Conservation (phyloP, 2,888 invertebrate species). For the Lepidocyrtinus sp. region DNA sequence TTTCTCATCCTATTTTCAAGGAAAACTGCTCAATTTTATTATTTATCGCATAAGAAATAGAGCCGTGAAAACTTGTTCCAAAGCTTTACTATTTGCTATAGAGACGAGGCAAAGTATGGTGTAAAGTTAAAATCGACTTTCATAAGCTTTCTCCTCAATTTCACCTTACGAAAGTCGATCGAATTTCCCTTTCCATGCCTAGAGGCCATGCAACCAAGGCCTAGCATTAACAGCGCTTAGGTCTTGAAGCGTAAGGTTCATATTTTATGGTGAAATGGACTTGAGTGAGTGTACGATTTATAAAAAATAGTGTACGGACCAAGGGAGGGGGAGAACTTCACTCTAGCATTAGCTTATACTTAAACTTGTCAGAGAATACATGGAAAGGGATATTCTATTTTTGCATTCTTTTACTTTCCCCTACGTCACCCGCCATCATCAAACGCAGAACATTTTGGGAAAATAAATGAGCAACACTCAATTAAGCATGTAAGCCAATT, state of each 20-base stretch:
- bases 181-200: neutral
- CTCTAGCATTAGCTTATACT: too few relatives aligned
- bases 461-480: slow-evolving; percentile 60
- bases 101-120: neutral
- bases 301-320: too few relatives aligned
- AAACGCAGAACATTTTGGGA: slow-evolving; percentile 33
- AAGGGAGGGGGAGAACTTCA: too few relatives aligned
- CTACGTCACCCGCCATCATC: slow-evolving; percentile 19
- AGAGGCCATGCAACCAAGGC: neutral
- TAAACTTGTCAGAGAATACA: too few relatives aligned
- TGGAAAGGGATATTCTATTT: too few relatives aligned
- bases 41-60: neutral
- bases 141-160: neutral
- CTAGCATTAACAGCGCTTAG: too few relatives aligned
- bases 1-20: neutral
- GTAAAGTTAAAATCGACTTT: neutral
- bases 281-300: too few relatives aligned
- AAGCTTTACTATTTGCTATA: neutral
- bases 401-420: slow-evolving; percentile 1
- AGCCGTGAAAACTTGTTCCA: neutral
- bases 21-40: neutral
- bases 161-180: neutral
- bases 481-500: slow-evolving; percentile 56
- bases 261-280: too few relatives aligned
- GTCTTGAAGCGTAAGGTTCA: too few relatives aligned